Evolutionary conservation across 1,140 invertebrate genomes (phyloP).

Genomic region (Melipona quadrifasciata): DNA sequence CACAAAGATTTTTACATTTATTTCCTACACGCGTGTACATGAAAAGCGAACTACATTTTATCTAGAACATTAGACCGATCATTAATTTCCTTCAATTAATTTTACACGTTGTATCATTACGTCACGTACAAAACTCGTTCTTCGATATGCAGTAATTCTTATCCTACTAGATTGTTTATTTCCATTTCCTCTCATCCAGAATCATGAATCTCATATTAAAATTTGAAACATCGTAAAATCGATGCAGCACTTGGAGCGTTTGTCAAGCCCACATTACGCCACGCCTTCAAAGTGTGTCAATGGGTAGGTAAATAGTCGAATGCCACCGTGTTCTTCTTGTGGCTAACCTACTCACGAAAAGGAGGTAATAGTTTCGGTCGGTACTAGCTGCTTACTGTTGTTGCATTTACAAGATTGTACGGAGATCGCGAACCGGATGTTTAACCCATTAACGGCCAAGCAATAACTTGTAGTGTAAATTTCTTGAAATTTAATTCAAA

Average conservation of each 20-base stretch:
- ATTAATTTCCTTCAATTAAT: not conserved
- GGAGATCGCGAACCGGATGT: constrained; percentile 8
- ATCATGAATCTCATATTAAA: not conserved
- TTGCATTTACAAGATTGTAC: not conserved
- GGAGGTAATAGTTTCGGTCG: not conserved
- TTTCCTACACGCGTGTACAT: not conserved
- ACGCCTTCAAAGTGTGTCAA: constrained; percentile 63
- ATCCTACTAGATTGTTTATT: not conserved
- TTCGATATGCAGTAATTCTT: not conserved
- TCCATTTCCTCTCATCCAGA: not conserved
- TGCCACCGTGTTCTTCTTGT: constrained; percentile 32
- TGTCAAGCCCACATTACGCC: constrained; percentile 44
- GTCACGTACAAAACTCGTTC: not conserved
- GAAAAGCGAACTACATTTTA: not conserved
- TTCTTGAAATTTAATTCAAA: too few species aligned
- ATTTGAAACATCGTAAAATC: constrained; percentile 17
- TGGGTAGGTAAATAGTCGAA: constrained; percentile 63
- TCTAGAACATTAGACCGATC: not conserved
- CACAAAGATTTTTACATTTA: not conserved
- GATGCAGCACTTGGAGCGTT: constrained; percentile 35
- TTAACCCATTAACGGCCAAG: not conserved
- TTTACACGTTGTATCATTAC: not conserved
- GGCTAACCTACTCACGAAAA: constrained; percentile 59
- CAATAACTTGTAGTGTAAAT: too few species aligned
- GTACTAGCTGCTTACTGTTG: not conserved